A percentile compares a stretch with the other conserved stretches of the same genome.
Conservation (phyloP, 2,888 invertebrate genomes). For the Apodemia hepburni region DNA sequence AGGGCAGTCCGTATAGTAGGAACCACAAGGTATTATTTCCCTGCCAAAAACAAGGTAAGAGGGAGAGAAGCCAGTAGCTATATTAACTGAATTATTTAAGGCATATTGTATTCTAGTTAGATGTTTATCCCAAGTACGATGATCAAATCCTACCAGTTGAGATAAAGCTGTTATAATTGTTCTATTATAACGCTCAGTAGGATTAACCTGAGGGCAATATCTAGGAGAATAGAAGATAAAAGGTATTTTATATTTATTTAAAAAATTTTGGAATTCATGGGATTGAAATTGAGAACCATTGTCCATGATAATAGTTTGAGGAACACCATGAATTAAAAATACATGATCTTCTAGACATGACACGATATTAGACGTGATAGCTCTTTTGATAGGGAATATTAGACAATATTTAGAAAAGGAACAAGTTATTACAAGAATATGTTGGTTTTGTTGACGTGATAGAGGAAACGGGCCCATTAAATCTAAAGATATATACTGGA, state of each 20-base stretch:
- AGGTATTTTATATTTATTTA: conserved; percentile 34
- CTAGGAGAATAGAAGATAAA: conserved; percentile 29
- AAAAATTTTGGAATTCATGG: conserved; percentile 10
- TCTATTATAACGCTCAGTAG: conserved; percentile 33
- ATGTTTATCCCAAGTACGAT: conserved; percentile 32
- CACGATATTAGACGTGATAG: conserved; percentile 17
- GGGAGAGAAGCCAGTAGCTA: conserved; percentile 31
- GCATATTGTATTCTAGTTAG: conserved; percentile 32
- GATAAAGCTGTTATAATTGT: conserved; percentile 30
- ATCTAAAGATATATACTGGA: conserved; percentile 25
- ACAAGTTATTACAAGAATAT: conserved; percentile 26
- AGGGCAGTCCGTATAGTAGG: conserved; percentile 22
- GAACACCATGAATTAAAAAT: conserved; percentile 37
- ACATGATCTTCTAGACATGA: conserved; percentile 31
- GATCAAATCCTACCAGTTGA: conserved; percentile 30
- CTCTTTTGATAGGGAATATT: conserved; percentile 23
- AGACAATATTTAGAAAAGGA: conserved; percentile 29
- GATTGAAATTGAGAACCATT: conserved; percentile 37
- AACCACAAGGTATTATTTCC: conserved; percentile 28
- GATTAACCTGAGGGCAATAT: conserved; percentile 19
- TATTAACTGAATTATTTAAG: conserved; percentile 33
- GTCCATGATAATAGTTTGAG: conserved; percentile 34
- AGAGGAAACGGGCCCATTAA: conserved; percentile 29
- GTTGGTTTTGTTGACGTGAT: conserved; percentile 21
- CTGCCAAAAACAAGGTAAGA: conserved; percentile 30